Base-by-base conservation (phyloP, 2,797 vertebrate species). In the Vireo griseus region DNA sequence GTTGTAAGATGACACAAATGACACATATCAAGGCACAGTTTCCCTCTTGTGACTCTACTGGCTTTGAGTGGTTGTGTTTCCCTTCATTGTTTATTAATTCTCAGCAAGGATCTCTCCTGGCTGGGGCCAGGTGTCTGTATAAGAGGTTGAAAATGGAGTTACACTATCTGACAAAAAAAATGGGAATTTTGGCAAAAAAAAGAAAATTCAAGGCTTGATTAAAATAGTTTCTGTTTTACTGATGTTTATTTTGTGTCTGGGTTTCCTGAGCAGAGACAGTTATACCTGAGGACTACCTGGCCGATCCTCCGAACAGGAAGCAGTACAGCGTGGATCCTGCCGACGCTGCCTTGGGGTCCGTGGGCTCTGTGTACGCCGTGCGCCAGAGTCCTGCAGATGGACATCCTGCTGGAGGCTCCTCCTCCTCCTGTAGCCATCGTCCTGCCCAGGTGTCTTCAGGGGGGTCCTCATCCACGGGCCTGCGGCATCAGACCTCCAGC, bases 201-300 rank as follows among this genome's bases (percentile, higher is more conserved):
- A 9, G 22, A 35, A 5, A 13, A 39, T 16, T 11, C 8, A 63
- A 67, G 29, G 8, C 4, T 78, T 50, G 76, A 72, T 76, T 71
- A 11, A 45, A 78, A 45, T 33, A 15, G 4, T 2, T 50, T 85
- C 51, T 74, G 13, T 44, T 81, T 86, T 52, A 74, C 67, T 95
- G 81, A 93, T 29, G 48, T 88, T 62, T 90, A 26, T 81, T 86
- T 84, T 93, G 77, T 83, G 62, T 50, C 66, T 59, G 92, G 63
- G 33, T 48, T 91, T 94, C 44, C 86, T 85, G 93, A 98, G 97
- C 98, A 97, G 98, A 98, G 97, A 98, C 98, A 1, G 96, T 97
- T 4, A 89, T 98, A 96, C 97, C 98, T 11, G 99, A 98, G 88
- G 98, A 99, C 94, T 99, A 98, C 95, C 92, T 98, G 74, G 97